Base-by-base conservation (phyloP, 1,140 invertebrate genomes). In the Drosophila parabipectinata region DNA sequence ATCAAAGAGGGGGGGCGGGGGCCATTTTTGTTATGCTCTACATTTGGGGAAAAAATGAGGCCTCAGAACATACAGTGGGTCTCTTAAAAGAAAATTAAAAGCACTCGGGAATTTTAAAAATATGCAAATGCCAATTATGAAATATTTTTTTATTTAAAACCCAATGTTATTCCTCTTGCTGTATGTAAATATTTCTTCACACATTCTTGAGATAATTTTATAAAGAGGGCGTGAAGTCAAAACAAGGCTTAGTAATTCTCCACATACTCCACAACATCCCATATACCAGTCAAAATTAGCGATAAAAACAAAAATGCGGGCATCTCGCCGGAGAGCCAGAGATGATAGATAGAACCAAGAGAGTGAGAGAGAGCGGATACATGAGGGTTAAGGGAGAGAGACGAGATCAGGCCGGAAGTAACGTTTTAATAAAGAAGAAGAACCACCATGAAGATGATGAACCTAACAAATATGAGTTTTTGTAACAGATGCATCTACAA, bases 351-450 rank as follows among this genome's bases (percentile, higher is more conserved):
- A 26, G 18, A 15, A 8, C 26, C 21, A 3, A 21, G 21, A 21
- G 21, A 21, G 2, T 21, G 21, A 21, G 21, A 21, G 21, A 21
- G 21, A 21, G 21, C 21, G 21, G 2, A 21, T 21, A 3, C 21
- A 21, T 21, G 21, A 21, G 21, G 21, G 21, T 21, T 21, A 21
- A 48, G 18, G 18, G 24, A 67, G 61, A 9, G 61, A n/a, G 44
- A 6, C 5, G 26, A 30, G 68, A 55, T 63, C 71, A 57, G 56
- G 72, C 72, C 72, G 72, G 72, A 74, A 74, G 72, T 74, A 48
- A 58, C 47, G 28, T 72, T 62, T 73, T 14, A n/a, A 41, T 14
- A 15, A 55, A 54, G 44, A 66, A 44, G 41, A 44, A 37, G 34
- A 9, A 37, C 10, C 26, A 18, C 18, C 18, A 18, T 3, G 2